Conservation (phyloP, 2,888 invertebrate genomes). For the Diarsia mendica region DNA sequence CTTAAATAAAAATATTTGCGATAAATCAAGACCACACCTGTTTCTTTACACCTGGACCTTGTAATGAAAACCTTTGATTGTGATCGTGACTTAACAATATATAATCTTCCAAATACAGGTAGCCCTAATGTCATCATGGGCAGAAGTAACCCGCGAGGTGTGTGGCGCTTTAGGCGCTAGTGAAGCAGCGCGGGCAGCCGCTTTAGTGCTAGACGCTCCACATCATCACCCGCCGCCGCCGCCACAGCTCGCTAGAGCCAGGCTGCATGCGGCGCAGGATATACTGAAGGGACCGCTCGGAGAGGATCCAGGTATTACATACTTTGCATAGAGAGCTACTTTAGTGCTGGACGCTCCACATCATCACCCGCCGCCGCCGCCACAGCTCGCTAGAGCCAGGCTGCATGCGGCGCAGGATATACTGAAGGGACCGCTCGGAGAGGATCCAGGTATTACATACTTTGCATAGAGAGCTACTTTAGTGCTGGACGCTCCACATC, state of each 20-base stretch:
- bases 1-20: no score
- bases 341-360: conserved; percentile 94
- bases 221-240: conserved; percentile 89
- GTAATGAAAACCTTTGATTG: no score
- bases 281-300: conserved; percentile 88
- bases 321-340: conserved; percentile 68
- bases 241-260: conserved; percentile 93
- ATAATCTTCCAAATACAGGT: conserved; percentile 87
- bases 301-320: conserved; percentile 80
- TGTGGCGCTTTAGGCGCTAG: conserved; percentile 93
- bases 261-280: conserved; percentile 95
- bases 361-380: conserved; percentile 90
- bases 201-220: conserved; percentile 94
- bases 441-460: conserved; percentile 79
- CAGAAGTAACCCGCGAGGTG: conserved; percentile 95
- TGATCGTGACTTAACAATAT: no score
- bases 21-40: no score
- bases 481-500: conserved; percentile 93
- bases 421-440: conserved; percentile 82
- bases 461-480: conserved; percentile 82
- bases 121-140: conserved; percentile 95
- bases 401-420: conserved; percentile 95
- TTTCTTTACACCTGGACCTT: no score
- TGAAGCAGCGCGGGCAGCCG: conserved; percentile 94
- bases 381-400: conserved; percentile 94